Evolutionary conservation across 2,797 vertebrate species (phyloP), one percentile per base, ranked within the genome.

Genomic region (Lutjanus argentimaculatus): DNA sequence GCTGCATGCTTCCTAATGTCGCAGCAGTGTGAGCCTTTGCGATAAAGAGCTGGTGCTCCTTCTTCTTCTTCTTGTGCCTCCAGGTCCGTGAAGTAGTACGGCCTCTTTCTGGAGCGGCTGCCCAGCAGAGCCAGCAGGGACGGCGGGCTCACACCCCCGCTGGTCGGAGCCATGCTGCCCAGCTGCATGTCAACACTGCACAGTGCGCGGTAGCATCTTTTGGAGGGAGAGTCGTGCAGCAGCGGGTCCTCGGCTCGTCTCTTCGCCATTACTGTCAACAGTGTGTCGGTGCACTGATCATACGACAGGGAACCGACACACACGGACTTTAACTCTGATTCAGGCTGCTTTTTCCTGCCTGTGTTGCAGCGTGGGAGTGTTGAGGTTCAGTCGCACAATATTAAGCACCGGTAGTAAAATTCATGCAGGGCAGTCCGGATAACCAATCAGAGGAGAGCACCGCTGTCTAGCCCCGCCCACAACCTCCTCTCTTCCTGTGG

Each of bases 51-150:
- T n/a, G n/a, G n/a, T 0, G 40, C 10, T 0, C 10, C 46, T 22
- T 30, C 16, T 0, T 56, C 21, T 10, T 51, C 66, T 12, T 17
- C 52, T 21, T 36, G 43, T 1, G 67, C 46, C 13, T 87, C 84
- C 0, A 46, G 45, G 0, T 85, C 81, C 2, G 89, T 89, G 10
- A 66, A 70, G 70, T 40, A 70, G 70, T 69, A 48, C 4, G 91
- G 75, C 79, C 95, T 94, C 87, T 96, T 96, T 36, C 89, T 92
- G 86, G 90, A 84, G 43, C 88, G 89, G n/a, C 67, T 76, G 22
- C 70, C 90, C 65, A 86, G 8, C 58, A 90, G 19, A 58, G 86
- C 66, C 1, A 81, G 68, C 22, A 90, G 71, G 12, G 89, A 78
- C 52, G 89, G 84, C 7, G 92, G 75, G 46, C 49, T 76, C 51